Evolutionary conservation across 2,113 vertebrate genomes (phyloP), one percentile per base, ranked within the genome.

Genomic region (Phoenicopterus ruber): DNA sequence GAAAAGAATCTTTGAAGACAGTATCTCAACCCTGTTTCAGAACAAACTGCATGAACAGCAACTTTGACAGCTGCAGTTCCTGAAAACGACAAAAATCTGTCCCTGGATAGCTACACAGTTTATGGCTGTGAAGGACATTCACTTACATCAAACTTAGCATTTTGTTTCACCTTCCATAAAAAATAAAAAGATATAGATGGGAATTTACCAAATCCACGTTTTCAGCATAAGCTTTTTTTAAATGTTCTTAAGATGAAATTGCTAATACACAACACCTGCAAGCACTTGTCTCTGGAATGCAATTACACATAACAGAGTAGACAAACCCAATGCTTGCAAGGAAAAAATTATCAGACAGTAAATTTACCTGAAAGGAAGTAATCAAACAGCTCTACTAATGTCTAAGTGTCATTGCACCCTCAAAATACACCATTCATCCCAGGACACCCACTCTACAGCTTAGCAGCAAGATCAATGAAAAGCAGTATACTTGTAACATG

Each of bases 251-350:
- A 84, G 38, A 86, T 62, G 18, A 62, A 90, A 81, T 21, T 88
- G 38, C 50, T 74, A 69, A 91, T 46, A 81, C 20, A 78, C 19
- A 89, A 66, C 91, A 96, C 65, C 93, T 96, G 81, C 83, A 95
- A 91, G 34, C 65, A 84, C 91, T 89, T 6, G 0, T 59, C 26
- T 94, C 67, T 93, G 24, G 38, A 95, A 93, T 11, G 47, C 32
- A 83, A 47, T 58, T 73, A 74, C 11, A 71, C 10, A 4, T 7
- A 57, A 55, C 29, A 74, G 22, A 84, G 49, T 2, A 95, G 55
- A 80, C 11, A 93, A 95, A 80, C 0, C 9, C 40, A 65, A 7
- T 36, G 52, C 55, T 83, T 73, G n/a, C 50, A 59, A 63, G 24
- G 55, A 14, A 44, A n/a, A 77, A 90, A 79, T 74, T 86, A 73